Evolutionary conservation across 2,113 vertebrate genomes (phyloP), one percentile per base, ranked within the genome.

Genomic region (Tetraodon nigroviridis): DNA sequence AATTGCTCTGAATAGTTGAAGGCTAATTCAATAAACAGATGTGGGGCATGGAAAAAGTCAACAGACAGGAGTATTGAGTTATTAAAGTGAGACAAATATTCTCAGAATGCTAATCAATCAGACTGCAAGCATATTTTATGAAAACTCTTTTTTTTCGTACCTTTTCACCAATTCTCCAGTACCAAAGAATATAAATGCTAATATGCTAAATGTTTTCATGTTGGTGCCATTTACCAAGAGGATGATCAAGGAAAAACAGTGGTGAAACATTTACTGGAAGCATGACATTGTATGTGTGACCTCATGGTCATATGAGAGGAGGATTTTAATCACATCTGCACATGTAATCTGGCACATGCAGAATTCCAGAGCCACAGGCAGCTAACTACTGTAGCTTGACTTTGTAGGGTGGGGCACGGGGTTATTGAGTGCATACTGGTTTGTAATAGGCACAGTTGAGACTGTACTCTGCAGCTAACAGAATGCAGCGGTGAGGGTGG

Each of bases 321-420:
- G 81, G 66, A 75, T 63, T 79, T 76, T 71, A 78, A 74, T 76
- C 78, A 84, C 84, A 88, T 88, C 84, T 89, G 87, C 67, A 76
- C 78, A 71, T 81, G 84, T 81, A 88, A 87, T 86, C 68, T 76
- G 82, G 72, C 62, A 58, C 80, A 55, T 47, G 59, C 53, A 67
- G 72, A 56, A 83, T 79, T 82, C 75, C 84, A 78, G 71, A 80
- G 76, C 73, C 13, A 41, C 51, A 65, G 73, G 73, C 66, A 70
- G 63, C 69, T 55, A 49, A 64, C 55, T 72, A 55, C 67, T 58
- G 54, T 47, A 50, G 65, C 60, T 64, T 12, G 58, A 67, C 67
- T 54, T 29, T 63, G 62, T 0, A 58, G 70, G 82, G 81, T 37
- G 75, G 56, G 58, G 73, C 64, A 19, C 2, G 75, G 75, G 78